Conservation (phyloP, 2,888 invertebrate genomes). For the Eristalis intricaria region DNA sequence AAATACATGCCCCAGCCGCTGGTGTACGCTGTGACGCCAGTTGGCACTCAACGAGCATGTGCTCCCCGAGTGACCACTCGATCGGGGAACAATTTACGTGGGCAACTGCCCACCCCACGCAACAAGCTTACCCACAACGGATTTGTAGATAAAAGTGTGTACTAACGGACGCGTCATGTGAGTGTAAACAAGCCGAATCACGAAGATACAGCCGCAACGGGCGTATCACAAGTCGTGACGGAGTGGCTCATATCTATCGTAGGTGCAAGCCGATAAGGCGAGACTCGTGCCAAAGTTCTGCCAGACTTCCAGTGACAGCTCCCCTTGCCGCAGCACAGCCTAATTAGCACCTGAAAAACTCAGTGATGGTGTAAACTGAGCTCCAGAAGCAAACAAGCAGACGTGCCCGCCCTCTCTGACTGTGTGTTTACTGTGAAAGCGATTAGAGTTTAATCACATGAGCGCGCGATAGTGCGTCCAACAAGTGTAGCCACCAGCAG, state of each 20-base stretch:
- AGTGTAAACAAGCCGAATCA: constrained; percentile 7
- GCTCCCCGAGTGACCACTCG: constrained; percentile 58
- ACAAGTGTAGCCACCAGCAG: not conserved
- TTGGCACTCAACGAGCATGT: constrained; percentile 47
- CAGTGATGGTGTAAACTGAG: not conserved
- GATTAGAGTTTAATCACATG: constrained; percentile 46
- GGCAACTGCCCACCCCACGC: constrained; percentile 20
- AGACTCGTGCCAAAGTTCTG: constrained; percentile 1
- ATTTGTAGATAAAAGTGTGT: constrained; percentile 27
- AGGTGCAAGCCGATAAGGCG: constrained; percentile 15
- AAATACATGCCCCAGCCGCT: constrained; percentile 18
- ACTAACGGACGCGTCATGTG: constrained; percentile 57
- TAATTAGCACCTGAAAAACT: constrained; percentile 18
- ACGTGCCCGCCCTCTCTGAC: not conserved
- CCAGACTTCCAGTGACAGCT: constrained; percentile 4
- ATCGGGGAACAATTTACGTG: constrained; percentile 44
- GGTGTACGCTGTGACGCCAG: constrained; percentile 47
- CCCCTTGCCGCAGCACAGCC: not conserved
- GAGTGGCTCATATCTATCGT: not conserved
- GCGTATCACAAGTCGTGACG: constrained; percentile 2
- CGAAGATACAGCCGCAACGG: not conserved
- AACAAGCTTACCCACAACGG: constrained; percentile 8
- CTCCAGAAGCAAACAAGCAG: constrained; percentile 1
- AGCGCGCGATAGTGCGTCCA: not conserved
- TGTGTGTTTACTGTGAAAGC: constrained; percentile 25